These are phyloP conservation scores for Bibio marci DNA, from an alignment of 2,888 invertebrate genomes.

Conservation along the genomic window DNA sequence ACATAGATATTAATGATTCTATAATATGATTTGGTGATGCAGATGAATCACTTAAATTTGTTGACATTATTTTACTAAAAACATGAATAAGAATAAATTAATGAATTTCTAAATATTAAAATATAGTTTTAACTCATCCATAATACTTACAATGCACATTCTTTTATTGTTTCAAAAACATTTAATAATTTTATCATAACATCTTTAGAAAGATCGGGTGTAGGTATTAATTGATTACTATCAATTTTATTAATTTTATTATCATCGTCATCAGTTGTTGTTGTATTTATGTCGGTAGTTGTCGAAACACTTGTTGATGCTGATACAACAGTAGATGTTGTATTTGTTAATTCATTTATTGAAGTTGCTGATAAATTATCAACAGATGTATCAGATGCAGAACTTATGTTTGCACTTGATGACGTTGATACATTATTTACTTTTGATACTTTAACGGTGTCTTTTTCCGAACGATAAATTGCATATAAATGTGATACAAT, in stretches of 20 bases:
- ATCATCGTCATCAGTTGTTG: slow-evolving; percentile 2
- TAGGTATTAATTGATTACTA: no score
- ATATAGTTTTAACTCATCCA: background rate
- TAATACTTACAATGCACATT: slow-evolving; percentile 15
- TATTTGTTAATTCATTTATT: slow-evolving; percentile 10
- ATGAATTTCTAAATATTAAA: background rate
- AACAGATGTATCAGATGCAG: background rate
- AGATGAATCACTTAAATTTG: slow-evolving; percentile 21
- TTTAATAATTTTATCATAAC: slow-evolving; percentile 21
- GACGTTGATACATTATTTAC: background rate
- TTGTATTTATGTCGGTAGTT: background rate
- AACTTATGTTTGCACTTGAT: background rate
- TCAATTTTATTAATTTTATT: slow-evolving; percentile 6
- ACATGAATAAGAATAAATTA: background rate
- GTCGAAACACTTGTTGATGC: slow-evolving; percentile 10
- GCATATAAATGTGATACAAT: slow-evolving; percentile 27
- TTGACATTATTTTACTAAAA: slow-evolving; percentile 20
- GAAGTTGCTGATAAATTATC: slow-evolving; percentile 3
- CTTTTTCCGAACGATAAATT: slow-evolving; percentile 16
- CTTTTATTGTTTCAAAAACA: slow-evolving; percentile 20
- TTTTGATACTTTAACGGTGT: background rate
- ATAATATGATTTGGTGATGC: slow-evolving; percentile 19
- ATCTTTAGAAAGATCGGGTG: slow-evolving; percentile 17
- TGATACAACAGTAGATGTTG: slow-evolving; percentile 6
- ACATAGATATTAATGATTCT: slow-evolving; percentile 24